A percentile compares a stretch with the other conserved stretches of the same genome.
phyloP scores from a whole-genome alignment of 2,888 invertebrate genomes.

The Kuschelorhynchus macadamiae region DNA sequence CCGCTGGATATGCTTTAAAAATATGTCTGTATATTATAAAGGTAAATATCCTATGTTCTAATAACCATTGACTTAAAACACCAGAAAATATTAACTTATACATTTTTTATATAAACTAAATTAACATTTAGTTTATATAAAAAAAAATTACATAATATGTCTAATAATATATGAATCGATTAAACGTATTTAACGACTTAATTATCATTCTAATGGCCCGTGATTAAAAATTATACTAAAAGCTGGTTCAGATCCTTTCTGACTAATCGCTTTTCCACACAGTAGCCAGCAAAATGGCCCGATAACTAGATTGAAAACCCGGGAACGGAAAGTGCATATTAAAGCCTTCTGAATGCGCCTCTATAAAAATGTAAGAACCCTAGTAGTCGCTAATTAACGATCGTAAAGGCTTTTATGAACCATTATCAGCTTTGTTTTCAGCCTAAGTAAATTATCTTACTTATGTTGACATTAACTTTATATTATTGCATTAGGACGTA shows the following conservation, averaged over 20 bases:
- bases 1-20: no score
- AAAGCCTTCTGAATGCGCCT: constrained; percentile 21
- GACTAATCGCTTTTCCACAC: constrained; percentile 17
- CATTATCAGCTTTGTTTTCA: constrained; percentile 43
- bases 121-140: no score
- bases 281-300: constrained; percentile 13
- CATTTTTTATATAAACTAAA: no score
- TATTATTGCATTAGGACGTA: constrained; percentile 39
- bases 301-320: constrained; percentile 30
- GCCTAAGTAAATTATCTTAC: constrained; percentile 42
- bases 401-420: constrained; percentile 43
- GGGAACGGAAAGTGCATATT: constrained; percentile 27
- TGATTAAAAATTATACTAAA: constrained; percentile 14
- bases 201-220: background rate
- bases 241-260: constrained; percentile 2
- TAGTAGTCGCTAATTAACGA: constrained; percentile 39
- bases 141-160: no score
- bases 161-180: no score
- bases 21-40: no score
- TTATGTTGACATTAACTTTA: constrained; percentile 42
- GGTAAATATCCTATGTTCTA: no score
- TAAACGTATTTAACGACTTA: no score
- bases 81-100: no score
- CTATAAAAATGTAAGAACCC: constrained; percentile 35
- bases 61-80: no score